phyloP scores from a whole-genome alignment of 1,140 invertebrate genomes.

The Popillia japonica region DNA sequence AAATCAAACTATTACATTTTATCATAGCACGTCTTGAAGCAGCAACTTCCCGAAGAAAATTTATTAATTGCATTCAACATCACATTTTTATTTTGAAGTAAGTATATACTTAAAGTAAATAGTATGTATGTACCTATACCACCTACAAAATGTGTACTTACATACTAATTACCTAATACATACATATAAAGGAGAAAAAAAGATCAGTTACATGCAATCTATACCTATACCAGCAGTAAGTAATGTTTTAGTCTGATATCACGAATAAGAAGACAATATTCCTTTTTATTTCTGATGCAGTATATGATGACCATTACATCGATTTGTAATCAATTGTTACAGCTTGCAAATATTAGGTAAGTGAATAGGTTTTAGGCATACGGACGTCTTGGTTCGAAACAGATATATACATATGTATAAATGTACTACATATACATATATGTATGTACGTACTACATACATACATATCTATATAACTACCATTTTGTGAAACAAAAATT shows the following conservation, averaged over 20 bases:
- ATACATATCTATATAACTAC: no score
- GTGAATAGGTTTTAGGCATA: not conserved
- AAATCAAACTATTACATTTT: not conserved
- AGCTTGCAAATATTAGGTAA: not conserved
- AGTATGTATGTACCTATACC: no score
- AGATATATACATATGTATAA: no score
- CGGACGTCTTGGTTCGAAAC: not conserved
- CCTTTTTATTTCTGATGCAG: not conserved
- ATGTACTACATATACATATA: no score
- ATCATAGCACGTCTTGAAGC: not conserved
- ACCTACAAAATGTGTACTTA: not conserved
- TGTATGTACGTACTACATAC: no score
- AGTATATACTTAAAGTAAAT: no score
- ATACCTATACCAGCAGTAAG: no score
- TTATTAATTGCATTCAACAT: not conserved
- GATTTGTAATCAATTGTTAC: not conserved
- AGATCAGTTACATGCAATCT: no score
- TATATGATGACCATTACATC: not conserved
- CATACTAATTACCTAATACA: not conserved
- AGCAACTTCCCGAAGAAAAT: not conserved
- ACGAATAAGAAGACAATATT: not conserved
- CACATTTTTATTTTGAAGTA: not conserved
- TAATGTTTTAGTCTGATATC: not conserved
- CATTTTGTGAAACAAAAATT: no score
- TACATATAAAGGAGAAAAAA: no score